phyloP scores from a whole-genome alignment of 2,113 vertebrate genomes.

The Entomyzon cyanotis region DNA sequence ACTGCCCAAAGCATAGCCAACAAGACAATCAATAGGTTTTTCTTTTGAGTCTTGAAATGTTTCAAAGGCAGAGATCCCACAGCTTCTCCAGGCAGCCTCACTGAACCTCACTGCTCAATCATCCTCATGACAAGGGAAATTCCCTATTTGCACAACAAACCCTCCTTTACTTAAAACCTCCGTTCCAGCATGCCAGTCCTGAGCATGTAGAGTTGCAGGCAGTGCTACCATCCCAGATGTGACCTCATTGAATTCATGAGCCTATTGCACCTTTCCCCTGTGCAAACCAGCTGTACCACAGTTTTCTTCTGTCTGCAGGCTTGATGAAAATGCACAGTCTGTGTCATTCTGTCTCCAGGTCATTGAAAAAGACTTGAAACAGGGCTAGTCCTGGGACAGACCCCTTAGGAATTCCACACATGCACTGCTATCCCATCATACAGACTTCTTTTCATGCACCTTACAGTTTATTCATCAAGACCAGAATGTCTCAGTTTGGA shows the following conservation, averaged over 20 bases:
- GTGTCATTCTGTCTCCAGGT: not conserved
- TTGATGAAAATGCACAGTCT: not conserved
- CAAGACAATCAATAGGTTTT: not conserved
- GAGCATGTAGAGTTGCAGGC: fast-evolving
- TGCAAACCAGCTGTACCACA: not conserved
- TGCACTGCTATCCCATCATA: not conserved
- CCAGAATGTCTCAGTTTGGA: not conserved
- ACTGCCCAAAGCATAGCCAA: not conserved
- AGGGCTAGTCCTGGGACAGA: not conserved
- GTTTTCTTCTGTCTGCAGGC: not conserved
- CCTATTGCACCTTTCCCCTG: not conserved
- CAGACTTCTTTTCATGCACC: not conserved
- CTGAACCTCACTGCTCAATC: not conserved
- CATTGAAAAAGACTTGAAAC: not conserved
- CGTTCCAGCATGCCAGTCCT: not conserved
- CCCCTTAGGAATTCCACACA: not conserved
- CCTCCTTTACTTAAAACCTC: not conserved
- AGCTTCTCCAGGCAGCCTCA: not conserved
- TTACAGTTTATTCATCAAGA: not conserved
- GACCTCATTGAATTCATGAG: not conserved
- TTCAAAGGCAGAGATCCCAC: not conserved
- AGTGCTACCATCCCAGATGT: not conserved
- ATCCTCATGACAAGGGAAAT: not conserved
- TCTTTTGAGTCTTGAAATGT: not conserved
- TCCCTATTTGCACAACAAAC: not conserved